Evolutionary conservation across 1,140 invertebrate species (phyloP), one percentile per base, ranked within the genome.

Genomic region (Drosophila nasuta): DNA sequence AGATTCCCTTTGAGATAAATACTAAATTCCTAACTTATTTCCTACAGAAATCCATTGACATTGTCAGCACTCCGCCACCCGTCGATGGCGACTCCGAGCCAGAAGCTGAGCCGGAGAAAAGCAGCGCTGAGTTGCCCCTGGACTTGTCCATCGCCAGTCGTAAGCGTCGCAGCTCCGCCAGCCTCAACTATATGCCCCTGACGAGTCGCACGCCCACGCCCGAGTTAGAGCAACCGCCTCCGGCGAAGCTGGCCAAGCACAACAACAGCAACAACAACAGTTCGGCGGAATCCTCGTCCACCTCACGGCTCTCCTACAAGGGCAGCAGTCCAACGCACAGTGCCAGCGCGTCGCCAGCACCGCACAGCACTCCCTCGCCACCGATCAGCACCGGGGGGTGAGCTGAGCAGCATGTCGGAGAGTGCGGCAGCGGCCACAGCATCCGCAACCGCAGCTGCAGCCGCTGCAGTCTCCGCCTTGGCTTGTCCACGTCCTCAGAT

Each of bases 401-500:
- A 88, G 54, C 62, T 85, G 74, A 88, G 83, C 75, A 89, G 83
- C 78, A 78, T 83, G 70, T 88, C 83, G 6, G 83, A 88, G 43
- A 80, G 82, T 8, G 65, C 60, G 2, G 68, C 68, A 1, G 63
- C 57, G 3, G 77, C 49, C 0, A 57, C 67, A 1, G 59, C 62
- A 6, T 57, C 96, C 96, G 1, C 95, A 0, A 28, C 60, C 95
- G 93, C 74, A 0, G 71, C 75, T 1, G 75, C 92, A 79, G 30
- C 94, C 94, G 11, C 81, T 0, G 69, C 72, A 0, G 75, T 91
- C 83, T n/a, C 94, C 94, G 11, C 94, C 94, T 95, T 97, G 94
- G 95, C 95, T 1, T 97, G 96, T 75, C 96, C 96, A 0, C 93
- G 95, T 87, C 96, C 96, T 25, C 20, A 25, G 0, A 95, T 96